Evolutionary conservation across 35 echinoderm and acorn worm genomes (phyloP), one percentile per base, ranked within the genome.

Genomic region (Lytechinus pictus): DNA sequence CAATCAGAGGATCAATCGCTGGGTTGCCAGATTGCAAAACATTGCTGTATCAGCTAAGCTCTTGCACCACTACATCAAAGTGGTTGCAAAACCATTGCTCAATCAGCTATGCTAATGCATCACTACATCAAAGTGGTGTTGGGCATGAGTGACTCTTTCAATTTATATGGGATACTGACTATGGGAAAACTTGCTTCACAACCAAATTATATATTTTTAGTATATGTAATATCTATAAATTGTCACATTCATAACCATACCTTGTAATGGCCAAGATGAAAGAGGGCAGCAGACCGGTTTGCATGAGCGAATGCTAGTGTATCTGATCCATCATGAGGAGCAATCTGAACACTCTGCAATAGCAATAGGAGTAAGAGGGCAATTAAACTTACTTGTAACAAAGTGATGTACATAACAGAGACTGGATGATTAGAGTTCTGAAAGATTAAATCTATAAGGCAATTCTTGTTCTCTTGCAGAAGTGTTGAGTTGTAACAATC

Each of bases 201-300:
- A 53, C 52, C 86, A 28, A 44, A 44, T 2, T 44, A 1, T 27
- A 21, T 9, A 11, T 28, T 6, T 24, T 54, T 27, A 10, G 19
- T 27, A 3, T n/a, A 11, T 16, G n/a, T 21, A 58, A 27, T 8
- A 54, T 27, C 19, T 33, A 19, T 79, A 86, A 66, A 61, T 86
- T 79, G 29, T 44, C 33, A 44, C 2, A 44, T 44, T 44, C 33
- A 0, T 1, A 2, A 44, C 33, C 33, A 44, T 71, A 97, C 97
- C 95, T 97, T 94, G 93, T 95, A 97, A 27, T 92, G 53, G 24
- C 57, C 44, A 54, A 97, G 95, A 57, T 96, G 95, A 86, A 88
- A 97, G 55, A 97, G 95, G 95, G 97, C 95, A 95, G 97, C 97
- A 97, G 97, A 97, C 28, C 97, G 95, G 55, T 97, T 97, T 86